Conservation (phyloP, 2,797 vertebrate species). For the Rhabdomys pumilio region DNA sequence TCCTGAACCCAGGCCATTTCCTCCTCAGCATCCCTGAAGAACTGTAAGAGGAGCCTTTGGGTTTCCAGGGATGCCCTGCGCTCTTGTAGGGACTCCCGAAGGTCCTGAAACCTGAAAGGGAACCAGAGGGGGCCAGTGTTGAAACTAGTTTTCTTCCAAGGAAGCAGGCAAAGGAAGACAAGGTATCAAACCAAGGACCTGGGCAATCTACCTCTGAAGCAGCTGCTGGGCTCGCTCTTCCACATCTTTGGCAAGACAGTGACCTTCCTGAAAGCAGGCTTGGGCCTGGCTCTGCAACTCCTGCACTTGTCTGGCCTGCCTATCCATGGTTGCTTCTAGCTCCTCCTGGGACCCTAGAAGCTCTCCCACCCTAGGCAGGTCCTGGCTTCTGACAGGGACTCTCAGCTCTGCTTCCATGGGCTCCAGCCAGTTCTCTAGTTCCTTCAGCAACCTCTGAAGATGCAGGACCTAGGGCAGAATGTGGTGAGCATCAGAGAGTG, state of each 20-base stretch:
- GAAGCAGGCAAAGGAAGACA: neutral
- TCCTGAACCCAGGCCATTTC: constrained; percentile 93
- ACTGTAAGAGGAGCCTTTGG: constrained; percentile 92
- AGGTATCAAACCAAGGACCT: neutral
- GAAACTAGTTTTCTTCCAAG: neutral
- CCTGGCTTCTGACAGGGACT: constrained; percentile 86
- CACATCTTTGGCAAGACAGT: constrained; percentile 92
- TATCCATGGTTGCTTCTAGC: constrained; percentile 92
- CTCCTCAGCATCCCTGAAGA: constrained; percentile 93
- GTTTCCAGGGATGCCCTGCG: constrained; percentile 91
- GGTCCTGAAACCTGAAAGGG: constrained; percentile 90
- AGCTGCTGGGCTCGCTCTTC: constrained; percentile 90
- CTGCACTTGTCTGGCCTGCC: constrained; percentile 89
- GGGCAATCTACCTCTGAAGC: constrained; percentile 90
- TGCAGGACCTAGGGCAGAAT: constrained; percentile 89
- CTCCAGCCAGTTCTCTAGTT: constrained; percentile 91
- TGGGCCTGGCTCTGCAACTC: constrained; percentile 89
- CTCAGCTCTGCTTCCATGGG: constrained; percentile 90
- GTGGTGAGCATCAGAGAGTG: neutral
- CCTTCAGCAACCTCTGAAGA: constrained; percentile 92
- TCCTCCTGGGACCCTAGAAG: constrained; percentile 92
- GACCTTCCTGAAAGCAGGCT: constrained; percentile 90
- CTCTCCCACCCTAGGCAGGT: constrained; percentile 89
- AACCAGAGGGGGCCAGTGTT: neutral
- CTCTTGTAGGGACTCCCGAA: constrained; percentile 90